Base-by-base conservation (phyloP, 2,888 invertebrate genomes). In the Spodoptera exigua region DNA sequence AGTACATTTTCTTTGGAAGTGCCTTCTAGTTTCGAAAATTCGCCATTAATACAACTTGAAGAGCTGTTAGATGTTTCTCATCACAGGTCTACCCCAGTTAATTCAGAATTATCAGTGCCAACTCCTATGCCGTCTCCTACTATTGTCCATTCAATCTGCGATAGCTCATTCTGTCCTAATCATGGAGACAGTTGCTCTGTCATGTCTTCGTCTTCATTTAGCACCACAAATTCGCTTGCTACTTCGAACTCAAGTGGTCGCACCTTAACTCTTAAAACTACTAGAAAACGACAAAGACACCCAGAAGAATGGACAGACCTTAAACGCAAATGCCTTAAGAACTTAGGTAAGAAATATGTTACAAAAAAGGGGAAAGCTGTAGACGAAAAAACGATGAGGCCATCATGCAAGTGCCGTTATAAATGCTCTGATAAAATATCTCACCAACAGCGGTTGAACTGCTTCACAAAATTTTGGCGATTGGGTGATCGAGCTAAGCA, bases 101-200 rank as follows among this genome's bases (percentile, higher is more conserved):
- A 49, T 62, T 59, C n/a, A 14, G 47, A 61, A 46, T 49, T 61
- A 13, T 54, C 57, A 36, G 55, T 66, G n/a, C 61, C 59, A 47
- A 63, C 64, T 45, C 57, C 65, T 47, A 65, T 65, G 54, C 65
- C 65, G 39, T 65, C 65, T 36, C 65, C 65, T 36, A 36, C 39
- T 45, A 61, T 61, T 40, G 43, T 13, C 43, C 64, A 61, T 54
- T 45, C 55, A 12, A 58, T 36, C 35, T 56, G 57, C 14, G 27
- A 63, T 32, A 46, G 43, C 14, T 9, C 9, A 39, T 60, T 54
- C 39, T 49, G 48, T 12, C 48, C 54, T 37, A 54, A 48, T 48
- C 44, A 49, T 54, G 45, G 32, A 48, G 48, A 44, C 41, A 53
- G 37, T 52, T 17, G 46, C 34, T 41, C 18, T 55, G 35, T 11